phyloP scores from a whole-genome alignment of 2,888 invertebrate genomes.

The Ceramica pisi region DNA sequence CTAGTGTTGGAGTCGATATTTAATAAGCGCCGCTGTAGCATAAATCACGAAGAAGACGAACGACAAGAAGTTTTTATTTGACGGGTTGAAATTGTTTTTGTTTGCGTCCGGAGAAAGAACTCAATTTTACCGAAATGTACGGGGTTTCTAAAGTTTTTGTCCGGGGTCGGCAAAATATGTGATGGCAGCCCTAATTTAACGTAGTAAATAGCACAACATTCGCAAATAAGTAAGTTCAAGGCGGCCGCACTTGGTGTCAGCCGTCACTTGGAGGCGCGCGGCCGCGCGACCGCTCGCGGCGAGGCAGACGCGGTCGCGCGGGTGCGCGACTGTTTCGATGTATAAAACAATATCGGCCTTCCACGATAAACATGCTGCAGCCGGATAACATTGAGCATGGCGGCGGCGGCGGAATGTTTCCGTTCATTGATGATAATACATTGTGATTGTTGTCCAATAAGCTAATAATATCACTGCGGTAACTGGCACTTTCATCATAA shows the following conservation, averaged over 20 bases:
- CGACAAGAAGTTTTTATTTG: too few relatives aligned
- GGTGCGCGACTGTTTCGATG: slow-evolving; percentile 5
- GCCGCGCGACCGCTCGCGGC: not conserved
- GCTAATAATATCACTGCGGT: slow-evolving; percentile 13
- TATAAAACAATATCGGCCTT: slow-evolving; percentile 31
- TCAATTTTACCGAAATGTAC: too few relatives aligned
- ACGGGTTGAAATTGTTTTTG: too few relatives aligned
- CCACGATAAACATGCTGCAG: slow-evolving; percentile 28
- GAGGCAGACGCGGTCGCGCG: too few relatives aligned
- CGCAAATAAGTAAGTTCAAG: not conserved
- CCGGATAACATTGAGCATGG: slow-evolving; percentile 29
- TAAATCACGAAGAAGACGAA: too few relatives aligned
- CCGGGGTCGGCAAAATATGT: too few relatives aligned
- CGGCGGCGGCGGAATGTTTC: slow-evolving; percentile 15
- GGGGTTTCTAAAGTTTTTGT: too few relatives aligned
- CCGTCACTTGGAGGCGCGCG: not conserved
- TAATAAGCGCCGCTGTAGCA: too few relatives aligned
- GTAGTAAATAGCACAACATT: too few relatives aligned
- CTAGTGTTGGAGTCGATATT: too few relatives aligned
- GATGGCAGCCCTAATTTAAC: too few relatives aligned
- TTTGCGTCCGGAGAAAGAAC: too few relatives aligned
- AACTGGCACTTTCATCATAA: not conserved
- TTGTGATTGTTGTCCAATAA: slow-evolving; percentile 28
- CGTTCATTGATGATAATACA: slow-evolving; percentile 32
- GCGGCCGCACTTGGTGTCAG: not conserved